These are phyloP conservation scores for Cheirogaleus medius DNA, from an alignment of 2,113 vertebrate species.

Conservation along the genomic window DNA sequence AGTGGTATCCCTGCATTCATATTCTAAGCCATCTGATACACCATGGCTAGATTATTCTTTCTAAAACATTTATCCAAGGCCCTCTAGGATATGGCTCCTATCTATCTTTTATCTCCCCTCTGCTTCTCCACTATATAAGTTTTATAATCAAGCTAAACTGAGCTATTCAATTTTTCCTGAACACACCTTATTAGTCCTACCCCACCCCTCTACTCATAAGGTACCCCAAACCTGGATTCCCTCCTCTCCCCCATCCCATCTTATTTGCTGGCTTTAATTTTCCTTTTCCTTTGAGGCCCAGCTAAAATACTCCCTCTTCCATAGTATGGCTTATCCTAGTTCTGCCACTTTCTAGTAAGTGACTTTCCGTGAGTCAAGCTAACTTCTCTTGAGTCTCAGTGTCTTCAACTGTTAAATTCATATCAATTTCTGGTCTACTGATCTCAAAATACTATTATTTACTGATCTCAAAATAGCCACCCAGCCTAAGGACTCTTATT, in stretches of 20 bases:
- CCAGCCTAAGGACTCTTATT: neutral
- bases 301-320: neutral
- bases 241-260: neutral
- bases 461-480: neutral
- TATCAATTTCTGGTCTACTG: neutral
- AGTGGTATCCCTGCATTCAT: neutral
- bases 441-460: neutral
- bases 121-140: neutral
- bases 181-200: neutral
- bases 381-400: neutral
- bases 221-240: neutral
- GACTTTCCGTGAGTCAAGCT: neutral
- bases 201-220: neutral
- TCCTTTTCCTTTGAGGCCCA: neutral
- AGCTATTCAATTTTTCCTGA: neutral
- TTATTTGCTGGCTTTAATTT: neutral
- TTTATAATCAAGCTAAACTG: neutral
- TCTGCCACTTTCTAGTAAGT: neutral
- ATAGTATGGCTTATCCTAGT: neutral
- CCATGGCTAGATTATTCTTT: neutral
- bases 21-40: neutral
- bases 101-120: neutral
- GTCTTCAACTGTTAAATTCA: neutral
- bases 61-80: neutral
- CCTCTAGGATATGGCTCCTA: neutral